A percentile compares a stretch with the other conserved stretches of the same genome.
Evolutionary conservation across 2,888 invertebrate genomes (phyloP).

Genomic region (Muschampia plurimacula): DNA sequence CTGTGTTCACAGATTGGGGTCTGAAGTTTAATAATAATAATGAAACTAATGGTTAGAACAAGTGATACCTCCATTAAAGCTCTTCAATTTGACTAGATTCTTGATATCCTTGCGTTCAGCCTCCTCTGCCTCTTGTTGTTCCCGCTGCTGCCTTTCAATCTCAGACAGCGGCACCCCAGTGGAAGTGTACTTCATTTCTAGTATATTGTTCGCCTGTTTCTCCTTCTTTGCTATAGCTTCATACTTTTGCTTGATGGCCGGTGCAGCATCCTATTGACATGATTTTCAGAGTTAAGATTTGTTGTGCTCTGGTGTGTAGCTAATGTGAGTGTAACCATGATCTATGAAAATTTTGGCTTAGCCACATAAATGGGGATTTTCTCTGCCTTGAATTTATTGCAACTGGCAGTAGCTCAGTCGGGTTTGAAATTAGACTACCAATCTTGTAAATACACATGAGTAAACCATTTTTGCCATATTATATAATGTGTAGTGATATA

Average conservation of each 20-base stretch:
- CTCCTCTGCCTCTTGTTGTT: slow-evolving; percentile 56
- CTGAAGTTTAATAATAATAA: too few relatives aligned
- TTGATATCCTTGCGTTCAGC: slow-evolving; percentile 62
- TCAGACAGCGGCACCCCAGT: slow-evolving; percentile 60
- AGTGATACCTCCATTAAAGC: slow-evolving; percentile 56
- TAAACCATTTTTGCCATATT: too few relatives aligned
- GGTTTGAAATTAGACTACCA: too few relatives aligned
- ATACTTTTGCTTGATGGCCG: slow-evolving; percentile 56
- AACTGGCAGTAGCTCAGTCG: too few relatives aligned
- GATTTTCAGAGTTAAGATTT: background rate
- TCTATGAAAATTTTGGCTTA: too few relatives aligned
- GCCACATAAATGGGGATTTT: too few relatives aligned
- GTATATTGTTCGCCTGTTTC: slow-evolving; percentile 54
- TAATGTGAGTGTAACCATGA: too few relatives aligned
- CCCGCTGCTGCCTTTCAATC: slow-evolving; percentile 58
- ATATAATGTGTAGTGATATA: too few relatives aligned
- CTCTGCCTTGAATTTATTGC: background rate
- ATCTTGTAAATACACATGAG: too few relatives aligned
- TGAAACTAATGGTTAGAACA: background rate
- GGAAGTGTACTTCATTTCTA: slow-evolving; percentile 62
- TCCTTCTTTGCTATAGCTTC: slow-evolving; percentile 62
- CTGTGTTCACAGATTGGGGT: too few relatives aligned
- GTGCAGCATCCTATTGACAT: slow-evolving; percentile 54
- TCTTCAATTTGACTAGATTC: slow-evolving; percentile 61
- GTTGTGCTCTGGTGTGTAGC: too few relatives aligned